phyloP scores from a whole-genome alignment of 2,888 invertebrate genomes.

The Polydrusus cervinus region DNA sequence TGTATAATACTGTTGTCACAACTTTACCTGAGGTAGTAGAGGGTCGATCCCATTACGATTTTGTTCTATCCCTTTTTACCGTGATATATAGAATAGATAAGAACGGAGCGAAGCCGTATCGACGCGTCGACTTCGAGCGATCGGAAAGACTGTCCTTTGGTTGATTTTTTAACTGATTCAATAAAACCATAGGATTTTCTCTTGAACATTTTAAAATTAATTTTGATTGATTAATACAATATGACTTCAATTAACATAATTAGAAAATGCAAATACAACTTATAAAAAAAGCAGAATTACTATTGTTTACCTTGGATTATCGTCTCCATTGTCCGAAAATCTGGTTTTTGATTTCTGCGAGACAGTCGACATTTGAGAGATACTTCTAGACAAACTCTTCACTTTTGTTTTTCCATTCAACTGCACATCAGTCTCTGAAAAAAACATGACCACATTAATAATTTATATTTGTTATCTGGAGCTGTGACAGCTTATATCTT shows the following conservation, averaged over 20 bases:
- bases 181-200: too few species aligned
- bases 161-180: too few species aligned
- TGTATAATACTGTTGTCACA: too few species aligned
- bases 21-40: too few species aligned
- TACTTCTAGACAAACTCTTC: slow-evolving; percentile 40
- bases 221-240: too few species aligned
- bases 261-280: background rate
- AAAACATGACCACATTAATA: background rate
- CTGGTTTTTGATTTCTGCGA: slow-evolving; percentile 53
- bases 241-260: background rate
- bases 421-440: slow-evolving; percentile 27
- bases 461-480: background rate
- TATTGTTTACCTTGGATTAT: slow-evolving; percentile 55
- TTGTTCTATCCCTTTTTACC: too few species aligned
- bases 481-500: background rate
- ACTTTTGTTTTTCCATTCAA: slow-evolving; percentile 32
- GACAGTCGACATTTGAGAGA: slow-evolving; percentile 40
- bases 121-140: too few species aligned
- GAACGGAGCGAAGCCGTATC: too few species aligned
- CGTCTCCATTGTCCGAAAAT: slow-evolving; percentile 55
- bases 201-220: too few species aligned
- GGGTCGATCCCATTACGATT: too few species aligned
- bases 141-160: too few species aligned
- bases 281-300: background rate
- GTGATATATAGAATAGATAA: too few species aligned